These are phyloP conservation scores for Drosophila stalkeri DNA, from an alignment of 2,888 invertebrate genomes.

Conservation along the genomic window DNA sequence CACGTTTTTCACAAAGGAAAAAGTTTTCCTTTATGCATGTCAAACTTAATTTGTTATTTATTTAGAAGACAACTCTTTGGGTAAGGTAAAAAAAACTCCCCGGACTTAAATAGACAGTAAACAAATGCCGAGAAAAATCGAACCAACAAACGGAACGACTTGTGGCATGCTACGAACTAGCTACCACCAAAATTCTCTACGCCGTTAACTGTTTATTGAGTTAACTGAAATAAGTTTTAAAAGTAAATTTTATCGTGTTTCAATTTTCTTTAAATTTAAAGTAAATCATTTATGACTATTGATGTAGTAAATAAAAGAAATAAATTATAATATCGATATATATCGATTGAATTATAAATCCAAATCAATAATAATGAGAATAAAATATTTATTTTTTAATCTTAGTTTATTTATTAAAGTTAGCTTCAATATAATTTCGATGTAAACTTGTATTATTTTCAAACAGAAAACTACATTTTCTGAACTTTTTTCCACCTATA, in stretches of 20 bases:
- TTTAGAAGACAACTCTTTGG: slow-evolving; percentile 16
- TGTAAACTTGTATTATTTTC: no score
- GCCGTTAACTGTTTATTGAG: background rate
- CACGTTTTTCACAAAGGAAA: slow-evolving; percentile 18
- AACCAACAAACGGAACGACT: slow-evolving; percentile 63
- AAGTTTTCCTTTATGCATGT: slow-evolving; percentile 50
- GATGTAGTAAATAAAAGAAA: no score
- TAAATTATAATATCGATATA: background rate
- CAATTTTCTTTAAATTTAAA: background rate
- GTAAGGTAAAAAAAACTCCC: slow-evolving; percentile 11
- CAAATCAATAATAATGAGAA: background rate
- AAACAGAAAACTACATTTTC: background rate
- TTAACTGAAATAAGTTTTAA: background rate
- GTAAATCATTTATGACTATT: background rate
- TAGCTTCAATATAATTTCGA: background rate
- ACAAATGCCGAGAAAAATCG: slow-evolving; percentile 56
- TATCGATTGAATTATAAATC: background rate
- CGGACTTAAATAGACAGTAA: slow-evolving; percentile 22
- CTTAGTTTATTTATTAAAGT: no score
- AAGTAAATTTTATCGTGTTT: background rate
- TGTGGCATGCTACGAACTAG: slow-evolving; percentile 12
- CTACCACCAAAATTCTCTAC: background rate
- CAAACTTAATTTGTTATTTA: slow-evolving; percentile 64
- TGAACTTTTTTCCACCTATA: background rate
- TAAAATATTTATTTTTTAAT: background rate